Percentiles rank a stretch among this genome's conserved stretches.
These are phyloP conservation scores for Drosophila falleni DNA, from an alignment of 2,888 invertebrate genomes.

Conservation along the genomic window DNA sequence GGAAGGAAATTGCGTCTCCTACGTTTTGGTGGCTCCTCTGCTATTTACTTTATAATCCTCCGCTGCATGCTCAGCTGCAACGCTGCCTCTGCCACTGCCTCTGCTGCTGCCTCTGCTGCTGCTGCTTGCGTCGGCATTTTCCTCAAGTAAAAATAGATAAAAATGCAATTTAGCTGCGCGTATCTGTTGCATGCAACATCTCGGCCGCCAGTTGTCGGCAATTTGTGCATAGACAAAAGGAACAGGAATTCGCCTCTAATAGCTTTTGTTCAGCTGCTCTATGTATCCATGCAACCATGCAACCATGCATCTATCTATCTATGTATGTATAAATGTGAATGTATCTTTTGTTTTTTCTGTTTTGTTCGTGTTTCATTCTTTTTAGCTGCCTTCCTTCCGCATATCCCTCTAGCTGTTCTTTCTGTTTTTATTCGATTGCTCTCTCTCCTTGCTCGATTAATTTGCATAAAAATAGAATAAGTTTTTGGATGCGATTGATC, in stretches of 20 bases:
- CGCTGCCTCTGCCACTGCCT: conserved; percentile 9
- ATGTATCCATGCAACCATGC: background rate
- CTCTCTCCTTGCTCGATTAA: conserved; percentile 62
- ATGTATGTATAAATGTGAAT: conserved; percentile 29
- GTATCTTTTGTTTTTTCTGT: conserved; percentile 34
- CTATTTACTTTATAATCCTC: conserved; percentile 72
- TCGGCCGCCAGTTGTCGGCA: conserved; percentile 63
- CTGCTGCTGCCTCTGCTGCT: background rate
- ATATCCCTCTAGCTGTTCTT: conserved; percentile 22
- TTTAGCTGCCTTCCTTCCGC: conserved; percentile 10
- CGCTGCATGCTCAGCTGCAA: conserved; percentile 53
- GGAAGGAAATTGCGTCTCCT: conserved; percentile 70
- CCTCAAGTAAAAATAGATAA: conserved; percentile 77
- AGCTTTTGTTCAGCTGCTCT: conserved; percentile 53
- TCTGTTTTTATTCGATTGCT: conserved; percentile 4
- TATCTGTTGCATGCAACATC: conserved; percentile 46
- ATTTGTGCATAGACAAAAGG: conserved; percentile 78
- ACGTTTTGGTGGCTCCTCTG: conserved; percentile 14
- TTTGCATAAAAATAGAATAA: conserved; percentile 76
- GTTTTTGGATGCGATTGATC: conserved; percentile 55
- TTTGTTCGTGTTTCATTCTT: conserved; percentile 1
- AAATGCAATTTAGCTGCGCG: conserved; percentile 74
- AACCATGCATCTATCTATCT: background rate
- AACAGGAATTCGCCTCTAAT: conserved; percentile 76
- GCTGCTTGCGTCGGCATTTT: conserved; percentile 64